phyloP scores from a whole-genome alignment of 1,140 invertebrate species.

The Drosophila pallidifrons region DNA sequence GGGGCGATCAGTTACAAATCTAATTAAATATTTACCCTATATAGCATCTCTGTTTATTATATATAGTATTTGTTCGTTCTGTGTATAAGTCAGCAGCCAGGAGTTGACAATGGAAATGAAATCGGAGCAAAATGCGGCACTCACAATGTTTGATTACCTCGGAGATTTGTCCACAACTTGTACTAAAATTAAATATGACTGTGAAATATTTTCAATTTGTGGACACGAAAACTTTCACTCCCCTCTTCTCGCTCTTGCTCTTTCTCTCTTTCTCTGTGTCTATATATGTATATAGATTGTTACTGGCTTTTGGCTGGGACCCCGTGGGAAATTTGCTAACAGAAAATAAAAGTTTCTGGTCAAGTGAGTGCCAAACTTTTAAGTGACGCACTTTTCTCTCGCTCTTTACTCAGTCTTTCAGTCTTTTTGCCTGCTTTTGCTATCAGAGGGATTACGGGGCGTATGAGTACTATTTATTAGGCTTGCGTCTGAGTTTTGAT shows the following conservation, averaged over 20 bases:
- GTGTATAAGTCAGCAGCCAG: background rate
- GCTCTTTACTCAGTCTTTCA: background rate
- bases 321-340: slow-evolving; percentile 83
- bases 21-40: slow-evolving; percentile 60
- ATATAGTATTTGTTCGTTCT: background rate
- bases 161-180: slow-evolving; percentile 54
- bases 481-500: slow-evolving; percentile 35
- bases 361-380: slow-evolving; percentile 83
- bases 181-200: slow-evolving; percentile 80
- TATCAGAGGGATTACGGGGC: slow-evolving; percentile 5
- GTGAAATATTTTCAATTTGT: slow-evolving; percentile 82
- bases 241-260: background rate
- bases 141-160: slow-evolving; percentile 70
- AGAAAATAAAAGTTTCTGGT: slow-evolving; percentile 84
- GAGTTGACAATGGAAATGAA: slow-evolving; percentile 26
- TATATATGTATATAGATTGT: slow-evolving; percentile 49
- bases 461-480: slow-evolving; percentile 41
- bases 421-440: background rate
- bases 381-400: slow-evolving; percentile 79
- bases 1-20: slow-evolving; percentile 54
- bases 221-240: slow-evolving; percentile 70
- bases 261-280: too few relatives aligned
- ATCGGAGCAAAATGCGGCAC: slow-evolving; percentile 28
- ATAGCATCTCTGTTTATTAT: slow-evolving; percentile 4
- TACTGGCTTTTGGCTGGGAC: slow-evolving; percentile 51